phyloP scores from a whole-genome alignment of 2,797 vertebrate species.

The Acridotheres tristis region DNA sequence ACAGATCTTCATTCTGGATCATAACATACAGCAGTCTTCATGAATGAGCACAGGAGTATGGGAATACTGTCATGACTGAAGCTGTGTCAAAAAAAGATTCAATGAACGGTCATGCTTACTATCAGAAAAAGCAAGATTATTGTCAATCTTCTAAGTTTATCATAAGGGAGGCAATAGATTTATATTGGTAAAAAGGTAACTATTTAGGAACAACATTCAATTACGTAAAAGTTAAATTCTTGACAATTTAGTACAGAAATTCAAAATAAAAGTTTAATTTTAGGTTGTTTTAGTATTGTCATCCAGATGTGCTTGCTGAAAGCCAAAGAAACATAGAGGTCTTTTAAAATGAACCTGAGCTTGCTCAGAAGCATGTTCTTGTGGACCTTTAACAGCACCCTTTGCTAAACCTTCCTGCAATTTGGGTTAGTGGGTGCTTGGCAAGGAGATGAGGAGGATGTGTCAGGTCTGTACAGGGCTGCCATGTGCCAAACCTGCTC shows the following conservation, averaged over 20 bases:
- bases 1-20: background rate
- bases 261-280: background rate
- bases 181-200: background rate
- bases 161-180: background rate
- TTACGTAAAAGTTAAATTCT: background rate
- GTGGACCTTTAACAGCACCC: background rate
- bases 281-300: background rate
- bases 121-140: background rate
- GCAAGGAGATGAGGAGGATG: background rate
- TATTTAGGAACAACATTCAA: background rate
- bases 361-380: background rate
- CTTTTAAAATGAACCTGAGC: background rate
- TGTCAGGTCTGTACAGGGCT: background rate
- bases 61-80: background rate
- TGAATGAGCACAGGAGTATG: background rate
- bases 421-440: background rate
- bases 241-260: background rate
- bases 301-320: background rate
- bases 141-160: background rate
- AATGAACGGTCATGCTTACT: background rate
- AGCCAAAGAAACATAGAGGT: background rate
- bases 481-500: accelerated
- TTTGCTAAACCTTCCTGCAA: background rate
- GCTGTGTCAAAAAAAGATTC: background rate
- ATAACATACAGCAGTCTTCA: background rate